Base-by-base conservation (phyloP, 1,140 invertebrate species). In the Scylla paramamosain region DNA sequence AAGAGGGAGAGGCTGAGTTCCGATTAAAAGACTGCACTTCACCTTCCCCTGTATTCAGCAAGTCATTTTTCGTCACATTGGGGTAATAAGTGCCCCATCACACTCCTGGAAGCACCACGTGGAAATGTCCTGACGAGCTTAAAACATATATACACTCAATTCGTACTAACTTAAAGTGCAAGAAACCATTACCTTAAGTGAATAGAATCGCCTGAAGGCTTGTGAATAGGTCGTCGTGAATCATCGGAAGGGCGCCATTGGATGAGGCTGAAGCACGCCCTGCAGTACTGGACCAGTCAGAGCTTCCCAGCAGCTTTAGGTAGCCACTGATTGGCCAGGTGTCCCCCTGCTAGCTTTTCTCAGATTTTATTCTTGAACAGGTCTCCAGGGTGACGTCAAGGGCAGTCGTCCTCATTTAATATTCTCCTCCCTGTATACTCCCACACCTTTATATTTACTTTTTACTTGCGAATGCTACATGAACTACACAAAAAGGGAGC, bases 1-100 rank as follows among this genome's bases (percentile, higher is more conserved):
- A 67, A 92, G 91, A 77, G 91, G 46, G 91, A 92, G 52, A 92
- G 29, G 67, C n/a, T 12, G 52, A 87, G 31, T n/a, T n/a, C 67
- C 67, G 16, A 77, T 77, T 77, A 77, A 77, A 77, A 77, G 67
- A n/a, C 67, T 77, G 67, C 25, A 25, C 6, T 77, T 77, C 25
- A n/a, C 16, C 67, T n/a, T 77, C 25, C 67, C 67, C 67, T 77
- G 67, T 77, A n/a, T 25, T 77, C 67, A 77, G 20, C 12, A n/a
- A n/a, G 67, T n/a, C 67, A n/a, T 77, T 77, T 77, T n/a, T 77
- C 67, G 67, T 77, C 67, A 77, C 67, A 7, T n/a, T 20, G 1
- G 20, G 2, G 67, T 77, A n/a, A 77, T 77, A n/a, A 77, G 67
- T 77, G 67, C 20, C 67, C 25, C 16, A 77, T 77, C 67, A 7